Base-by-base conservation (phyloP, 2,888 invertebrate species). In the Empis stercorea region DNA sequence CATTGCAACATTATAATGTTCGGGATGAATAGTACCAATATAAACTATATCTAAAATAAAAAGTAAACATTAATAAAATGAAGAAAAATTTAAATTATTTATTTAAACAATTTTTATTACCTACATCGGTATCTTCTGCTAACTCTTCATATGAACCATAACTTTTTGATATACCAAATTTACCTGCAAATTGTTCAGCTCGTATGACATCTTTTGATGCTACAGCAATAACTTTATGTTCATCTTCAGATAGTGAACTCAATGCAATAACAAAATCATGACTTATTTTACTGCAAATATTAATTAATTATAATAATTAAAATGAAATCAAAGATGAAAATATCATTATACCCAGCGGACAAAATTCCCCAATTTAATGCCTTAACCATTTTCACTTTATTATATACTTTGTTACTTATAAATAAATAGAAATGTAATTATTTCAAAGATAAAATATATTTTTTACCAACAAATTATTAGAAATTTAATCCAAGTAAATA, bases 1-100 rank as follows among this genome's bases (percentile, higher is more conserved):
- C 62, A 81, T 80, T 1, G 78, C 72, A 4, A 84, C 68, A 36
- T 76, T 73, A 54, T 78, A 80, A 66, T 95, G 94, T 52, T 80
- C 74, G 0, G 82, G 76, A 65, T 87, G 81, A 17, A 93, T 67
- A 1, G 76, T 72, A 6, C 88, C 93, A 55, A 95, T 76, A 62
- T 94, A 94, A 1, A 85, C 85, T 13, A 92, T 76, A 65, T 93
- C 93, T 93, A 63, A 6, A 56, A 66, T n/a, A n/a, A n/a, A n/a
- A n/a, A n/a, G n/a, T n/a, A n/a, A n/a, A n/a, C n/a, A n/a, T n/a
- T 64, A 30, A 49, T 30, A 27, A 27, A 6, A 27, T 27, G 23
- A 27, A 2, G 23, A 6, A 27, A 4, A 27, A 27, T 27, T 4
- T 7, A 27, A 27, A 27, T 20, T 27, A 27, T 27, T 7, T 6